phyloP scores from a whole-genome alignment of 2,888 invertebrate genomes.

The Polymixis flavicincta region DNA sequence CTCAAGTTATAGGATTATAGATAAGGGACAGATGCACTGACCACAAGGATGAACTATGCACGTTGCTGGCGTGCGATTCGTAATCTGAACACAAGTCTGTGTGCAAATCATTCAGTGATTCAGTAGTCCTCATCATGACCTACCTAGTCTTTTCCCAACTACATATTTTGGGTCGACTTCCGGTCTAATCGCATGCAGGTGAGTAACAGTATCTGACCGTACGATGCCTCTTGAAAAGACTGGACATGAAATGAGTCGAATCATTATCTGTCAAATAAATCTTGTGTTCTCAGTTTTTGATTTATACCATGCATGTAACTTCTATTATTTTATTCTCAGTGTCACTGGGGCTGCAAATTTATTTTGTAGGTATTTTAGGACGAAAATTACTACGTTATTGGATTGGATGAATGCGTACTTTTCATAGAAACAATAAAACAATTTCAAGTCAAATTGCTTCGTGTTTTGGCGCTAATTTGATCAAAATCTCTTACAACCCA shows the following conservation, averaged over 20 bases:
- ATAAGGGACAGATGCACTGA: neutral
- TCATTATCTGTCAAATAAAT: neutral
- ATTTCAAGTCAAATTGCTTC: neutral
- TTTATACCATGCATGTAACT: neutral
- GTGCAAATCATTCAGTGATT: neutral
- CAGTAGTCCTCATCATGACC: too few relatives aligned
- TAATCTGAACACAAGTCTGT: neutral
- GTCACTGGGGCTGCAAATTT: neutral
- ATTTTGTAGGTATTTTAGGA: neutral
- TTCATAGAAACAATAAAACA: neutral
- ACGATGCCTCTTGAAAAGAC: too few relatives aligned
- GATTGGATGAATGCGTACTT: neutral
- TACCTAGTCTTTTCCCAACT: too few relatives aligned
- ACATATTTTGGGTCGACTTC: too few relatives aligned
- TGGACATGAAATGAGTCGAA: neutral
- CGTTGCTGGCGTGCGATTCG: neutral
- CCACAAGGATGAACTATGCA: constrained; percentile 13
- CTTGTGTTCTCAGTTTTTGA: neutral
- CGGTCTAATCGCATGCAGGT: too few relatives aligned
- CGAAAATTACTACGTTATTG: neutral
- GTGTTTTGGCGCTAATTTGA: constrained; percentile 29
- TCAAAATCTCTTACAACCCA: constrained; percentile 46
- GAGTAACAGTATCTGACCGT: too few relatives aligned
- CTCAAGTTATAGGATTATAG: constrained; percentile 26
- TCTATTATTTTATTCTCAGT: neutral